A percentile compares a stretch with the other conserved stretches of the same genome.
These are phyloP conservation scores for Trogon surrucura DNA, from an alignment of 2,113 vertebrate species.

Conservation along the genomic window DNA sequence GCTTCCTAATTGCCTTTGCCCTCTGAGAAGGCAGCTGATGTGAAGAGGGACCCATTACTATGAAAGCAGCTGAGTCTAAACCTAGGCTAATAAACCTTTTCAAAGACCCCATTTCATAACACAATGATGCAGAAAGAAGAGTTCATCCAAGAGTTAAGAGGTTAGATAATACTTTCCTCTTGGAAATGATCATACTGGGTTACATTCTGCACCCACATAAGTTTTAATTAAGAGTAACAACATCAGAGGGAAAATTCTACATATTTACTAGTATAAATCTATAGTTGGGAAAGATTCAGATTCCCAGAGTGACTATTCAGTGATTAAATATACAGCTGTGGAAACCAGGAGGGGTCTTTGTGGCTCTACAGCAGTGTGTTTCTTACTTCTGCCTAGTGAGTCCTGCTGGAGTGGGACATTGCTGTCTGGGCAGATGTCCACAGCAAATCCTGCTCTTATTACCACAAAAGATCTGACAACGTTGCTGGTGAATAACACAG, in stretches of 20 bases:
- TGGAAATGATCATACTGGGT: background rate
- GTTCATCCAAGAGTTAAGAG: conserved; percentile 47
- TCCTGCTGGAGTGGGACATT: background rate
- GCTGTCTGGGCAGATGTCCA: background rate
- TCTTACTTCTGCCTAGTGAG: background rate
- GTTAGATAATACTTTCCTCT: background rate
- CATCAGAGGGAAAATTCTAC: background rate
- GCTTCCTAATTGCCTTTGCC: conserved; percentile 42
- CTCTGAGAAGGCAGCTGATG: conserved; percentile 20
- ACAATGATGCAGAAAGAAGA: background rate
- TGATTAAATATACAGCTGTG: background rate
- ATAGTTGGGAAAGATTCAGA: background rate
- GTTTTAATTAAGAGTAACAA: background rate
- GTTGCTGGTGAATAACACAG: background rate
- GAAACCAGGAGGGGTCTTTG: background rate
- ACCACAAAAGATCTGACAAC: background rate
- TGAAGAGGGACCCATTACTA: background rate
- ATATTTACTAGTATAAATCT: background rate
- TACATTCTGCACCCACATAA: background rate
- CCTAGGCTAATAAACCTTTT: conserved; percentile 17
- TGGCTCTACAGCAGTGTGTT: background rate
- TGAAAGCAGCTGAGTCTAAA: background rate
- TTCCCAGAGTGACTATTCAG: background rate
- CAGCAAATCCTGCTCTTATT: background rate
- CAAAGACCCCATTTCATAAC: background rate